Percentiles rank a stretch among this genome's conserved stretches.
These are phyloP conservation scores for Hirtodrosophila alboralis DNA, from an alignment of 2,888 invertebrate genomes.

Conservation along the genomic window DNA sequence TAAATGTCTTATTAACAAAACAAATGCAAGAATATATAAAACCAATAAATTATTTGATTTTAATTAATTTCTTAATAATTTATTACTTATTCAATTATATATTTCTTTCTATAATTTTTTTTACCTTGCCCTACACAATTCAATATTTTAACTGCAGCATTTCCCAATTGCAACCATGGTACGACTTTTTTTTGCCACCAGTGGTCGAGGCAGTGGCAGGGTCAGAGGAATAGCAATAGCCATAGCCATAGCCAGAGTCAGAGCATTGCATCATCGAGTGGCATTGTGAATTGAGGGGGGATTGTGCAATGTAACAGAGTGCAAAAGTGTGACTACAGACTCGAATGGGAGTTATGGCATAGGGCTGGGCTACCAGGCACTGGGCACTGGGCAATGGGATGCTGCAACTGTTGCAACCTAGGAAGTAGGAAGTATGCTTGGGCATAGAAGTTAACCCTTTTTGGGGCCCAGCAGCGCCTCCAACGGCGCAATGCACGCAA, in stretches of 20 bases:
- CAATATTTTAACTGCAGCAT: background rate
- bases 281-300: conserved; percentile 54
- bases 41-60: no score
- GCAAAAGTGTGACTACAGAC: conserved; percentile 67
- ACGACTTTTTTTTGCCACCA: conserved; percentile 16
- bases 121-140: background rate
- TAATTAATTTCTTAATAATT: no score
- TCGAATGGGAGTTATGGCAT: conserved; percentile 21
- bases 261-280: conserved; percentile 68
- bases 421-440: conserved; percentile 72
- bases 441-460: conserved; percentile 52
- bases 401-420: conserved; percentile 49
- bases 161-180: conserved; percentile 22
- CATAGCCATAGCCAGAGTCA: conserved; percentile 26
- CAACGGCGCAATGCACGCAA: conserved; percentile 56
- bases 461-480: conserved; percentile 37
- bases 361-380: conserved; percentile 7
- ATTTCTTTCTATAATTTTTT: background rate
- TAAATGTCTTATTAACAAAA: no score
- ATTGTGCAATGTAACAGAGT: conserved; percentile 44
- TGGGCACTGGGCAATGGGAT: conserved; percentile 11
- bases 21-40: no score
- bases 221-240: no score
- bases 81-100: background rate
- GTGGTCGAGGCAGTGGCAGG: conserved; percentile 46